Conservation (phyloP, 2,113 vertebrate species). For the Sisor rabdophorus region DNA sequence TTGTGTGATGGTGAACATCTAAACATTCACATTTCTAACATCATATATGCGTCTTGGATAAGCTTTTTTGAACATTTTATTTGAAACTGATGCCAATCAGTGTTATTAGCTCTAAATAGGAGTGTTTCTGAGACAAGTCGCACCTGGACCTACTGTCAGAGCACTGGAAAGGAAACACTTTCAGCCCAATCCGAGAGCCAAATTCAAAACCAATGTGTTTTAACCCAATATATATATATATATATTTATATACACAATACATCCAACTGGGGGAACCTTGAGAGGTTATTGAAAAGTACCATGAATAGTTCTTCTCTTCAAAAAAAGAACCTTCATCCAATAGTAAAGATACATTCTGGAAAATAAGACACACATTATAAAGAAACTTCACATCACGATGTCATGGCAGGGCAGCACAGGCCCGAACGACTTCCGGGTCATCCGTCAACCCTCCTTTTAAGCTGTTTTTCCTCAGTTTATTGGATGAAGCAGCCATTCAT, state of each 20-base stretch:
- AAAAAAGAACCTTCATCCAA: neutral
- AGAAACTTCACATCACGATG: neutral
- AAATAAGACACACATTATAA: neutral
- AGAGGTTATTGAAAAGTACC: neutral
- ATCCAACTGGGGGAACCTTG: neutral
- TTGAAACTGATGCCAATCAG: too few species aligned
- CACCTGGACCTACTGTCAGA: too few species aligned
- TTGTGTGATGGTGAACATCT: too few species aligned
- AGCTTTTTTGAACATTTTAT: too few species aligned
- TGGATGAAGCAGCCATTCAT: conserved; percentile 11
- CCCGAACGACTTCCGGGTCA: neutral
- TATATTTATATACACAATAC: too few species aligned
- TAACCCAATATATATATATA: neutral
- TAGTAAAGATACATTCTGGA: neutral
- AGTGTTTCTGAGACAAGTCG: too few species aligned
- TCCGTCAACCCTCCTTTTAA: neutral
- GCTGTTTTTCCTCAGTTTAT: neutral
- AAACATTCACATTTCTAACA: too few species aligned
- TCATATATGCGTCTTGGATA: too few species aligned
- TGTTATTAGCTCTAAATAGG: too few species aligned
- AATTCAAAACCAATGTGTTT: neutral
- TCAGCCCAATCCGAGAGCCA: neutral
- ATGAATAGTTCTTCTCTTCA: neutral
- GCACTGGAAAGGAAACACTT: neutral
- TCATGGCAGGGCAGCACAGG: neutral